A percentile compares a stretch with the other conserved stretches of the same genome.
Evolutionary conservation across 92 coral and sea anemone species (phyloP).

Genomic region (Palythoa caribaeorum): DNA sequence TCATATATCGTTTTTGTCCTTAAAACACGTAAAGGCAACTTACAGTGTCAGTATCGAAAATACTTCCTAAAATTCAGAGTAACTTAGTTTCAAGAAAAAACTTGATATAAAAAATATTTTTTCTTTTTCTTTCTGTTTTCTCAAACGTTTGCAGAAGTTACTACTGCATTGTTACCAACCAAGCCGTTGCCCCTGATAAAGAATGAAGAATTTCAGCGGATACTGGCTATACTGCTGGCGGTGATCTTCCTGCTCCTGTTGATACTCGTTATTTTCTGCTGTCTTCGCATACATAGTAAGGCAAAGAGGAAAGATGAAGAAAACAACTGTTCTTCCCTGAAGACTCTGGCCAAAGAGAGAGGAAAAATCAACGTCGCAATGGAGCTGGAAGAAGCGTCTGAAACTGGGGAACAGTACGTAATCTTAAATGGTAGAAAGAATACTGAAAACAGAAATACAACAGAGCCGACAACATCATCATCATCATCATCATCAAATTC

Average conservation of each 20-base stretch:
- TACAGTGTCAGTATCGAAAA: too few relatives aligned
- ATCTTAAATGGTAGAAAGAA: constrained; percentile 13
- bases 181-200: constrained; percentile 1
- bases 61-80: too few relatives aligned
- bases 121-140: neutral
- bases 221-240: constrained; percentile 18
- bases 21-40: too few relatives aligned
- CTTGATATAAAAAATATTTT: neutral
- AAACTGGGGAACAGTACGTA: constrained; percentile 5
- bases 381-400: neutral
- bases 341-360: constrained; percentile 34
- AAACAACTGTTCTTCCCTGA: constrained; percentile 12
- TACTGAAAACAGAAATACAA: neutral
- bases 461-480: neutral
- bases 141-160: neutral
- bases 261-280: constrained; percentile 14
- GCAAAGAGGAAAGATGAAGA: constrained; percentile 20
- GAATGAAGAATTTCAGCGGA: constrained; percentile 21
- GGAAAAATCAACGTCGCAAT: constrained; percentile 11
- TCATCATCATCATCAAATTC: neutral
- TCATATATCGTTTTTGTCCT: too few relatives aligned
- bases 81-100: neutral
- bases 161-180: neutral
- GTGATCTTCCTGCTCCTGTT: constrained; percentile 18
- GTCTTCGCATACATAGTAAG: constrained; percentile 22